Evolutionary conservation across 2,888 invertebrate genomes (phyloP), one percentile per base, ranked within the genome.

Genomic region (Acleris sparsana): DNA sequence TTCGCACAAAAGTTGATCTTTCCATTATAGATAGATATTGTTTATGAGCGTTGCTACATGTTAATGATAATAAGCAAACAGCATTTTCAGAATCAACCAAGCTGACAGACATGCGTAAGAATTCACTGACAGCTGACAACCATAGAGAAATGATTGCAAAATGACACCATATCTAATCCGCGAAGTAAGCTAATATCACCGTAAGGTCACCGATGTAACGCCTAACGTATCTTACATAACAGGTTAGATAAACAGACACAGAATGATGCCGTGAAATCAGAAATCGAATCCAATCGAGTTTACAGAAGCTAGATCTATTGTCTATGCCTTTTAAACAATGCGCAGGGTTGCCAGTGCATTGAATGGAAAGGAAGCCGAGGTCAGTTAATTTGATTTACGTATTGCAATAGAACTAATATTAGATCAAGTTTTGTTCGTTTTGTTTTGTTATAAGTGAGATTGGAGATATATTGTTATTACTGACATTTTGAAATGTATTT

Each of bases 201-300:
- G 55, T 60, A 74, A 71, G 73, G 74, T 77, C 79, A 75, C 72
- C 63, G 70, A 75, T 69, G 69, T 73, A 70, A 75, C 73, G 72
- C 70, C 75, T 81, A 79, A 87, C 73, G 79, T 78, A 79, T 80
- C 71, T 67, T 72, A 71, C 73, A 72, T 75, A 82, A 82, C 84
- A 83, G 83, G 81, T 80, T 78, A 78, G 80, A 77, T 77, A 81
- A 81, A 81, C 75, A 71, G 79, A 87, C 87, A 83, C 83, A 64
- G 70, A 75, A 70, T 71, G 72, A 77, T 78, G 74, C 82, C 78
- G 81, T 83, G 82, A 84, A 87, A 88, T 87, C 79, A 72, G 57
- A 79, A 79, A 83, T 80, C 80, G 72, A 72, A 72, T 55, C 55
- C 49, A 56, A 61, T 61, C 9, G 51, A 20, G 55, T 56, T 56